These are phyloP conservation scores for Zalophus californianus DNA, from an alignment of 2,797 vertebrate genomes.

Conservation along the genomic window DNA sequence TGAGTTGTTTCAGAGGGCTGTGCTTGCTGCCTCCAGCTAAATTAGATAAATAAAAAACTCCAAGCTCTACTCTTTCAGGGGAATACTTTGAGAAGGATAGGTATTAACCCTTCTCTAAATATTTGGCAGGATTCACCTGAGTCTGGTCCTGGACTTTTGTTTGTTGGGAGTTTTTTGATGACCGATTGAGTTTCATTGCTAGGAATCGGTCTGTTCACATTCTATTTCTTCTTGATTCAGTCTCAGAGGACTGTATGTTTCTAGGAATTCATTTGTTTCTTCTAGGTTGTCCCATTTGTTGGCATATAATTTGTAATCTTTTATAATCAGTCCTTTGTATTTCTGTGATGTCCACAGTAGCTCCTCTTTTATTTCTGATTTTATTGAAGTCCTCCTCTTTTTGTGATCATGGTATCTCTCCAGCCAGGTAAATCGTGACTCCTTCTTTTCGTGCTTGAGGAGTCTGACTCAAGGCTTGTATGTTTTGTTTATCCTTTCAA, in stretches of 20 bases:
- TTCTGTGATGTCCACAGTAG: neutral
- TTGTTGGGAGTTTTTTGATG: neutral
- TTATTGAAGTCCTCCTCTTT: neutral
- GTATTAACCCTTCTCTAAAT: neutral
- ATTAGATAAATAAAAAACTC: neutral
- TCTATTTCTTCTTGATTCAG: neutral
- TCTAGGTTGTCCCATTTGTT: neutral
- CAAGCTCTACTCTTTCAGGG: neutral
- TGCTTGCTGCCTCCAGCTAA: constrained; percentile 35
- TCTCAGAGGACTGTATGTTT: neutral
- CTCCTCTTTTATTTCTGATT: neutral
- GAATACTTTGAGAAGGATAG: neutral
- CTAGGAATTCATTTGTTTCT: neutral
- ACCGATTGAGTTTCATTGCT: neutral
- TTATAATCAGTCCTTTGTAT: neutral
- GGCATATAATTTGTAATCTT: neutral
- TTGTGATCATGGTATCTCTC: neutral
- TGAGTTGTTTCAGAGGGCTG: constrained; percentile 16
- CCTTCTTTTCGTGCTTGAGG: neutral
- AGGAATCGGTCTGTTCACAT: neutral
- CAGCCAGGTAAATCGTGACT: neutral
- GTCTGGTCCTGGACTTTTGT: neutral
- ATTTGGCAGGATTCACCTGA: neutral
- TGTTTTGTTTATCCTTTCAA: neutral
- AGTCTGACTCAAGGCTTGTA: neutral